Conservation (phyloP, 2,797 vertebrate genomes). For the Holocentrus rufus region DNA sequence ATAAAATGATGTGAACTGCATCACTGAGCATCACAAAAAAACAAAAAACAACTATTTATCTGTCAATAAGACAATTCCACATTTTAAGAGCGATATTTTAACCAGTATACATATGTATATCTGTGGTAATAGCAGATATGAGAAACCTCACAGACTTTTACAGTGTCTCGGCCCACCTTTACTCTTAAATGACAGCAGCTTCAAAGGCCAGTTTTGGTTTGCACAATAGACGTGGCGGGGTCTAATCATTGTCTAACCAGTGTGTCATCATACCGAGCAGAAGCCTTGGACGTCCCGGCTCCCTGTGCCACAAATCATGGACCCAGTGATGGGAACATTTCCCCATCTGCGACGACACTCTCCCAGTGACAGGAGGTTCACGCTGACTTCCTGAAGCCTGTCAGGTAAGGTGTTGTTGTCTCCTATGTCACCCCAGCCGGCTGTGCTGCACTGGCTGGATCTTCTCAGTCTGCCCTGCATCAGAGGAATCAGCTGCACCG, state of each 20-base stretch:
- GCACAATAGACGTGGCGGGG: background rate
- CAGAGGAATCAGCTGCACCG: slow-evolving; percentile 69
- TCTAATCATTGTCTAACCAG: background rate
- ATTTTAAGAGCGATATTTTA: background rate
- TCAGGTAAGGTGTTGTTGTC: slow-evolving; percentile 64
- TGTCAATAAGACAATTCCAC: background rate
- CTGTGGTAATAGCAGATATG: too few species aligned
- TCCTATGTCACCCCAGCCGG: slow-evolving; percentile 74
- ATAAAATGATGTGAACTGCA: background rate
- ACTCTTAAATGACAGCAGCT: background rate
- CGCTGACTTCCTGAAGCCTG: slow-evolving; percentile 78
- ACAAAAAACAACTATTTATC: background rate
- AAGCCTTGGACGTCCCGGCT: slow-evolving; percentile 54
- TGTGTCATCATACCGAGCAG: slow-evolving; percentile 68
- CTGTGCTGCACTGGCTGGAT: slow-evolving; percentile 61
- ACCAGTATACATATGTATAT: background rate
- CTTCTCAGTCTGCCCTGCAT: background rate
- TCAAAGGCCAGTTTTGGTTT: background rate
- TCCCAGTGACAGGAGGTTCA: slow-evolving; percentile 46
- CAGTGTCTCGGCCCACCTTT: too few species aligned
- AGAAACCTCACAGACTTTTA: too few species aligned
- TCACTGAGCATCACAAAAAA: background rate
- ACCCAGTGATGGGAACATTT: slow-evolving; percentile 9
- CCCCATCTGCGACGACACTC: slow-evolving; percentile 62
- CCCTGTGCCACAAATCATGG: slow-evolving; percentile 72